Conservation (phyloP, 2,113 vertebrate species). For the Seriola aureovittata region DNA sequence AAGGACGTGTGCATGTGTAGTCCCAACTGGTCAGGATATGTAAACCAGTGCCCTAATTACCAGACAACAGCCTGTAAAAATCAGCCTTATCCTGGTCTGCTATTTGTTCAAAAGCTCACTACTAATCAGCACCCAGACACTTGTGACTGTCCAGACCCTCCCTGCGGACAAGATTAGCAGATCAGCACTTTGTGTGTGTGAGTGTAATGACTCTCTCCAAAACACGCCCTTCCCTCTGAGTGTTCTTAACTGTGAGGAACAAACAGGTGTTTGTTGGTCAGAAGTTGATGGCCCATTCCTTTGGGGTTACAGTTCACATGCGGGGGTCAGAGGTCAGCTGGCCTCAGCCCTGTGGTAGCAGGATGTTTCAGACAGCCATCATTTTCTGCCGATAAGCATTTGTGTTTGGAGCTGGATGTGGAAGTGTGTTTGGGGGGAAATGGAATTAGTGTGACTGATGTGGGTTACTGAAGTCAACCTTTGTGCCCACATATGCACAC, state of each 20-base stretch:
- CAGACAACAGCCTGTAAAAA: conserved; percentile 65
- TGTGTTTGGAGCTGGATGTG: conserved; percentile 52
- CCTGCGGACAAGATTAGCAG: conserved; percentile 74
- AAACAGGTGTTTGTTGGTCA: conserved; percentile 80
- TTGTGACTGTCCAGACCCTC: conserved; percentile 75
- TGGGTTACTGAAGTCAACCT: conserved; percentile 48
- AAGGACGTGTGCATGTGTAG: conserved; percentile 14
- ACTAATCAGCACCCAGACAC: conserved; percentile 68
- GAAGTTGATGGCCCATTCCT: conserved; percentile 44
- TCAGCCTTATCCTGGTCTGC: conserved; percentile 68
- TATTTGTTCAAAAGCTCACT: conserved; percentile 57
- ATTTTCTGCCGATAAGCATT: conserved; percentile 37
- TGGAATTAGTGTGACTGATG: conserved; percentile 62
- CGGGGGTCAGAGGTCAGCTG: conserved; percentile 73
- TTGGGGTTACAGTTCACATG: conserved; percentile 56
- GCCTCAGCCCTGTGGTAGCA: conserved; percentile 44
- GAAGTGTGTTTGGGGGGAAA: conserved; percentile 47
- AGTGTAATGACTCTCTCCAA: conserved; percentile 52
- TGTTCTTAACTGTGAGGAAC: conserved; percentile 44
- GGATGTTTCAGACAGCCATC: conserved; percentile 65
- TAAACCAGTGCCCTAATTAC: conserved; percentile 69
- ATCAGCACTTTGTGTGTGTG: conserved; percentile 54
- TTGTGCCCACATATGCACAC: conserved; percentile 4
- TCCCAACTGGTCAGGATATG: conserved; percentile 35
- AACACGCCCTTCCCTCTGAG: conserved; percentile 25